These are phyloP conservation scores for Alligator mississippiensis DNA, from an alignment of 2,113 vertebrate species.

Conservation along the genomic window DNA sequence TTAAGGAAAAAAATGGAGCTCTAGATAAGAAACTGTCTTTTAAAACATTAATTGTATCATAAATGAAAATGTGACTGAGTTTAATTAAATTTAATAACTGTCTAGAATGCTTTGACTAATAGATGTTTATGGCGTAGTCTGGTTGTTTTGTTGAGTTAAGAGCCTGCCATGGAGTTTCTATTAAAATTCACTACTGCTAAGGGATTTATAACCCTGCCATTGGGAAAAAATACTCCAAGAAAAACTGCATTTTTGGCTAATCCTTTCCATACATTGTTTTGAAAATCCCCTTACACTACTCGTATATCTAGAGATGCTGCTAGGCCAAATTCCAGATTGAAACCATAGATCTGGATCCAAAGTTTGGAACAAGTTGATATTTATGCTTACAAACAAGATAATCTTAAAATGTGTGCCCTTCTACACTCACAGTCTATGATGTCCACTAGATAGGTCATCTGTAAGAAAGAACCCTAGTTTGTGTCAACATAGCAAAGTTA, in stretches of 20 bases:
- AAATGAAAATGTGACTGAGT: not conserved
- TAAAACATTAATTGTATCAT: not conserved
- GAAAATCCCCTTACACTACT: not conserved
- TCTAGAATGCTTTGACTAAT: not conserved
- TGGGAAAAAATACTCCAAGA: not conserved
- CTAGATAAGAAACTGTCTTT: not conserved
- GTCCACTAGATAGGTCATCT: not conserved
- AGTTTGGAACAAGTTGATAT: not conserved
- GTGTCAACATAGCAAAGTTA: too few relatives aligned
- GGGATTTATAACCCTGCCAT: not conserved
- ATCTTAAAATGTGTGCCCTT: not conserved
- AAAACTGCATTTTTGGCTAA: not conserved
- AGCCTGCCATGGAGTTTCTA: not conserved
- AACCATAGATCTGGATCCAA: not conserved
- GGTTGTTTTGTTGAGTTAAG: not conserved
- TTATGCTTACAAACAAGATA: not conserved
- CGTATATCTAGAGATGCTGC: not conserved
- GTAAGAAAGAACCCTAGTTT: not conserved
- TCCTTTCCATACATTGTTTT: not conserved
- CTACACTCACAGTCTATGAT: not conserved
- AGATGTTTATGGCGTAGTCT: not conserved
- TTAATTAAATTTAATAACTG: not conserved
- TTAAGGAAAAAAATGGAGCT: not conserved
- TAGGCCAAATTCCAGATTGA: not conserved
- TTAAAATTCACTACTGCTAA: not conserved